Percentiles rank a stretch among this genome's conserved stretches.
phyloP scores from a whole-genome alignment of 1,140 invertebrate species.

The Drosophila jambulina region DNA sequence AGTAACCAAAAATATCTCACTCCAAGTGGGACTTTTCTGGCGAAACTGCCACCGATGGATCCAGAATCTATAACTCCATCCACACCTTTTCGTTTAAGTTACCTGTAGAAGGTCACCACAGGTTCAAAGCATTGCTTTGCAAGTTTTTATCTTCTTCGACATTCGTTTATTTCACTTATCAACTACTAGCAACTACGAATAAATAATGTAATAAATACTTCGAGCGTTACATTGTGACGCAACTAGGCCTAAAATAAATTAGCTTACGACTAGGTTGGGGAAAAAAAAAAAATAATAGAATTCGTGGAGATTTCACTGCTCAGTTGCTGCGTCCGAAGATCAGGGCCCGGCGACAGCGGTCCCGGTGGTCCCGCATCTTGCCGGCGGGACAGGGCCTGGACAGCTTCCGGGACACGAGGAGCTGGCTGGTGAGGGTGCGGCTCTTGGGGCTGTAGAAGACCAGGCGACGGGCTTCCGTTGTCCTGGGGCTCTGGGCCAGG shows the following conservation, averaged over 20 bases:
- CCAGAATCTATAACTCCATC: background rate
- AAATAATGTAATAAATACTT: conserved; percentile 53
- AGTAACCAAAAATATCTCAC: background rate
- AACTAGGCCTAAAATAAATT: conserved; percentile 48
- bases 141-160: conserved; percentile 36
- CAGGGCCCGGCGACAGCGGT: conserved; percentile 73
- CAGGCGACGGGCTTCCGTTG: conserved; percentile 44
- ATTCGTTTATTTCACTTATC: conserved; percentile 35
- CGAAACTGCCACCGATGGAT: background rate
- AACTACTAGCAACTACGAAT: conserved; percentile 33
- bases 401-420: conserved; percentile 60
- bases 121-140: background rate
- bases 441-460: conserved; percentile 68
- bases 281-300: conserved; percentile 16
- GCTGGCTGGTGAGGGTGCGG: conserved; percentile 55
- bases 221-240: conserved; percentile 44
- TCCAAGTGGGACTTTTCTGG: background rate
- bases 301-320: conserved; percentile 33
- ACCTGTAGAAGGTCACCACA: background rate
- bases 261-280: conserved; percentile 32
- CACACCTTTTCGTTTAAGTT: background rate
- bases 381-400: conserved; percentile 67
- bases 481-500: conserved; percentile 36
- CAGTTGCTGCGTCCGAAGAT: conserved; percentile 67
- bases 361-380: conserved; percentile 77